Conservation (phyloP, 1,140 invertebrate genomes). For the Cataglyphis hispanica region DNA sequence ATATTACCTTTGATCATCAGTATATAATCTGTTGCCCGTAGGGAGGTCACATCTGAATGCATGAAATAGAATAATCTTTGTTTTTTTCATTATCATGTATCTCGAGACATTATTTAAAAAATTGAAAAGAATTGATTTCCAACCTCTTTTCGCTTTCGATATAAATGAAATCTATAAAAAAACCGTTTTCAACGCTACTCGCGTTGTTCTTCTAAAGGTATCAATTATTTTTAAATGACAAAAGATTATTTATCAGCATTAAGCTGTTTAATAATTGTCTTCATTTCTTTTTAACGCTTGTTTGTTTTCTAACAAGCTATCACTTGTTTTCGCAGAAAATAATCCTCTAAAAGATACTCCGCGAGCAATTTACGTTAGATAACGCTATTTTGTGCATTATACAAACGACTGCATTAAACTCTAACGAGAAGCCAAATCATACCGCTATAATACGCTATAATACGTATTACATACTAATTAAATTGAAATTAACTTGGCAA, state of each 20-base stretch:
- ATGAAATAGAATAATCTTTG: conserved; percentile 8
- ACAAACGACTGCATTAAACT: conserved; percentile 36
- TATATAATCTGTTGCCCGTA: conserved; percentile 31
- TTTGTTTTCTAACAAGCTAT: too few species aligned
- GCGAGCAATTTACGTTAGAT: not conserved
- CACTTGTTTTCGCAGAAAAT: not conserved
- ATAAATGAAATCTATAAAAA: not conserved
- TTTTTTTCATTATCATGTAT: not conserved
- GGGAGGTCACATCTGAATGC: not conserved
- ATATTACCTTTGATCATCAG: conserved; percentile 36
- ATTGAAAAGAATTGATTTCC: not conserved
- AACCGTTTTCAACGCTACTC: not conserved
- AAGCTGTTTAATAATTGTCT: not conserved
- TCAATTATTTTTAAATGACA: conserved; percentile 1
- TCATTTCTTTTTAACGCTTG: not conserved
- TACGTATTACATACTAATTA: conserved; percentile 49
- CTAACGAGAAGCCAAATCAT: conserved; percentile 35
- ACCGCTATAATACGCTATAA: conserved; percentile 31
- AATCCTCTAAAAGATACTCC: not conserved
- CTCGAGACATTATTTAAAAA: not conserved
- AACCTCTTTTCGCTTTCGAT: not conserved
- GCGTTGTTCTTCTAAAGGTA: not conserved
- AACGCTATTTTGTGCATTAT: conserved; percentile 12
- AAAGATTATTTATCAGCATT: not conserved
- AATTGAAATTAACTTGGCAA: conserved; percentile 55